These are phyloP conservation scores for Drosophila ananassae DNA, from an alignment of 1,140 invertebrate species.

Conservation along the genomic window DNA sequence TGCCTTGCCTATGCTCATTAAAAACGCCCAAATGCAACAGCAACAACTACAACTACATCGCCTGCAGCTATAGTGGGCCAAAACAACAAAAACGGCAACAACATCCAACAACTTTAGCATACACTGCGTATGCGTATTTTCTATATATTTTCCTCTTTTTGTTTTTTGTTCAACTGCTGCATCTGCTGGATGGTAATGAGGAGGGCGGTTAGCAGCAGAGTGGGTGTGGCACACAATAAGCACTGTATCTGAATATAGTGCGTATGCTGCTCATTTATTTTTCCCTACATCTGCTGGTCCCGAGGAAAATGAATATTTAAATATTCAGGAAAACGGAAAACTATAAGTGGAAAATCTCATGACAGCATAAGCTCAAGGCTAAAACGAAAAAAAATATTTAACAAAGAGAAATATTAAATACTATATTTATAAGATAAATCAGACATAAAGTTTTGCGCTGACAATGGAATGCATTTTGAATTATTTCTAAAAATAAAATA, in stretches of 20 bases:
- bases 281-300: slow-evolving; percentile 25
- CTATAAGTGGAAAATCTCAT: slow-evolving; percentile 10
- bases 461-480: neutral
- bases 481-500: neutral
- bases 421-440: neutral
- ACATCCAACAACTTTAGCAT: slow-evolving; percentile 16
- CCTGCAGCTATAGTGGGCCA: slow-evolving; percentile 20
- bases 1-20: slow-evolving; percentile 58
- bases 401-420: neutral
- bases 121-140: slow-evolving; percentile 77
- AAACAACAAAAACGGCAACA: slow-evolving; percentile 11
- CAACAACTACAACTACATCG: slow-evolving; percentile 18
- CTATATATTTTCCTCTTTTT: slow-evolving; percentile 38
- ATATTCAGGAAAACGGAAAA: neutral
- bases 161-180: slow-evolving; percentile 19
- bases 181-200: slow-evolving; percentile 26
- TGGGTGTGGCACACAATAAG: slow-evolving; percentile 24
- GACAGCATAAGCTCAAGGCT: slow-evolving; percentile 4
- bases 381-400: neutral
- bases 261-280: slow-evolving; percentile 77
- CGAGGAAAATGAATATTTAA: slow-evolving; percentile 18
- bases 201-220: slow-evolving; percentile 3
- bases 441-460: too few species aligned
- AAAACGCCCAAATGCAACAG: slow-evolving; percentile 55
- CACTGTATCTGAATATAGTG: slow-evolving; percentile 52